A percentile compares a stretch with the other conserved stretches of the same genome.
Evolutionary conservation across 2,888 invertebrate genomes (phyloP).

Genomic region (Ferdinandea cuprea): DNA sequence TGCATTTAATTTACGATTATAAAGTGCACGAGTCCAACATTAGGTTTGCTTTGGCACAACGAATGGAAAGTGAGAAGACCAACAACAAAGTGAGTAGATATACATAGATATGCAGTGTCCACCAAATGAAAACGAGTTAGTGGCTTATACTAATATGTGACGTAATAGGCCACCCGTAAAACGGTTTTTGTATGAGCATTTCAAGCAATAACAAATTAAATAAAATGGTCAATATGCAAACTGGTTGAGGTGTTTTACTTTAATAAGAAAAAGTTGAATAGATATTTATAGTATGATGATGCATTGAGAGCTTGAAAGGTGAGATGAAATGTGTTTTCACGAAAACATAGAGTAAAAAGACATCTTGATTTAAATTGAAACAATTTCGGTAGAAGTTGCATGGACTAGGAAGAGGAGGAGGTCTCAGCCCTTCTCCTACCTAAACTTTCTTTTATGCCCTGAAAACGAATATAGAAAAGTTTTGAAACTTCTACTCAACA

Average conservation of each 20-base stretch:
- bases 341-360: too few relatives aligned
- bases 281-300: background rate
- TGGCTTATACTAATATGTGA: constrained; percentile 31
- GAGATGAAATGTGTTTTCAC: too few relatives aligned
- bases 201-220: too few relatives aligned
- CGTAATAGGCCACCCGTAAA: constrained; percentile 53
- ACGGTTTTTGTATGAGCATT: constrained; percentile 13
- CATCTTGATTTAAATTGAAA: too few relatives aligned
- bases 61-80: constrained; percentile 59
- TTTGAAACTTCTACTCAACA: too few relatives aligned
- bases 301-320: too few relatives aligned
- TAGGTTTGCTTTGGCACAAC: constrained; percentile 38
- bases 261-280: background rate
- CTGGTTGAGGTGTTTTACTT: background rate
- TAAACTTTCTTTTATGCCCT: too few relatives aligned
- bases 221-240: too few relatives aligned
- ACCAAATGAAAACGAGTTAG: constrained; percentile 43
- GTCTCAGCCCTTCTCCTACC: too few relatives aligned
- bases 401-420: too few relatives aligned
- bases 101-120: constrained; percentile 26
- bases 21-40: constrained; percentile 71
- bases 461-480: too few relatives aligned
- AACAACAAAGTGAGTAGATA: constrained; percentile 7
- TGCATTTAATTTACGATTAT: constrained; percentile 69
- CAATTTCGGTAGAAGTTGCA: too few relatives aligned